These are phyloP conservation scores for Dufourea novaeangliae DNA, from an alignment of 1,140 invertebrate genomes.

Conservation along the genomic window DNA sequence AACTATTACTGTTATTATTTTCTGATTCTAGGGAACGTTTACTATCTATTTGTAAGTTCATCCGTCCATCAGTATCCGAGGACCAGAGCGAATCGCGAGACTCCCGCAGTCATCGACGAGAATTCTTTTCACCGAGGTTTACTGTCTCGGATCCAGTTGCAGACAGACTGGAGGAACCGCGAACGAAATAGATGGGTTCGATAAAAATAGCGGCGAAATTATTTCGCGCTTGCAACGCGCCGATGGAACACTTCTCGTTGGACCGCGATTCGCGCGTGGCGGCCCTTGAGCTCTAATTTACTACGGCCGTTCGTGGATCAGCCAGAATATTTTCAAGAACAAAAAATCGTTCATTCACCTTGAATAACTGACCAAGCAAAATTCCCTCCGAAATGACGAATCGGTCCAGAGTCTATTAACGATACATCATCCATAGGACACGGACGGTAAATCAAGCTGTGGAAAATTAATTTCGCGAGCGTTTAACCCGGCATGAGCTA, in stretches of 20 bases:
- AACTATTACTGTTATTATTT: too few species aligned
- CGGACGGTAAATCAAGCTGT: too few species aligned
- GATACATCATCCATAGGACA: too few species aligned
- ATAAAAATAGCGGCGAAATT: conserved; percentile 38
- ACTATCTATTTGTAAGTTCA: not conserved
- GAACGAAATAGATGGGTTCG: not conserved
- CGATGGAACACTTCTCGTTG: conserved; percentile 14
- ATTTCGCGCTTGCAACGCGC: conserved; percentile 16
- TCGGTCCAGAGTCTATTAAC: too few species aligned
- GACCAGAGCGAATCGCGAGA: too few species aligned
- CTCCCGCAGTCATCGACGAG: too few species aligned
- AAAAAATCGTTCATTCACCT: too few species aligned
- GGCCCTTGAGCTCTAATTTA: conserved; percentile 42
- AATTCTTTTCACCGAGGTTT: not conserved
- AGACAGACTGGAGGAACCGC: not conserved
- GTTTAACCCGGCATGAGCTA: too few species aligned
- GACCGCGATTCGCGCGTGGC: not conserved
- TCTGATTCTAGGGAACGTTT: too few species aligned
- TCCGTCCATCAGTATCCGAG: not conserved
- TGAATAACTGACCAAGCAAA: too few species aligned
- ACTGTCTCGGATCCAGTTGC: not conserved
- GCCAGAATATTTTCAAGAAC: too few species aligned
- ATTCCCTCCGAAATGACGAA: too few species aligned
- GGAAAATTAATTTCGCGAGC: not conserved
- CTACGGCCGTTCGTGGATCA: conserved; percentile 5